phyloP scores from a whole-genome alignment of 2,888 invertebrate species.

The Dermolepida albohirtum region DNA sequence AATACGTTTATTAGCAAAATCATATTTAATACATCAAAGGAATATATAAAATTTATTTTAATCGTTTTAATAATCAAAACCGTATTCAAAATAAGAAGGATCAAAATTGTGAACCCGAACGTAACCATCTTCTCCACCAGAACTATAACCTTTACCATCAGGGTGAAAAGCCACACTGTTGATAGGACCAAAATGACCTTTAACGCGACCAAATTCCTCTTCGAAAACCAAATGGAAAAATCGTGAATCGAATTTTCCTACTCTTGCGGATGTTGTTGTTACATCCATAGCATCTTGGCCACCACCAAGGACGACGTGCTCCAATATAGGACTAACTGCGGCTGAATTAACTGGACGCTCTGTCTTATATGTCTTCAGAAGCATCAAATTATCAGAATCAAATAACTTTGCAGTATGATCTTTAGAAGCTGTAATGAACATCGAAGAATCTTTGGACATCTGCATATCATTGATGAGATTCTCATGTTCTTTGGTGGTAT shows the following conservation, averaged over 20 bases:
- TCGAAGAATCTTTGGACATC: constrained; percentile 89
- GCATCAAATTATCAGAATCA: constrained; percentile 87
- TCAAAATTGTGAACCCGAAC: constrained; percentile 97
- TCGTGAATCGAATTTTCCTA: constrained; percentile 79
- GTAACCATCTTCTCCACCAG: constrained; percentile 99
- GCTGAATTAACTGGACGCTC: constrained; percentile 99
- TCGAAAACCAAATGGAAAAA: constrained; percentile 97
- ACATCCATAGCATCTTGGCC: constrained; percentile 99
- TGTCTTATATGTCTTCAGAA: constrained; percentile 95
- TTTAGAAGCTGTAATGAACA: constrained; percentile 97
- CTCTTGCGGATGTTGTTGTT: constrained; percentile 91
- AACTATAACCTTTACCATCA: constrained; percentile 95
- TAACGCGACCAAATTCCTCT: constrained; percentile 97
- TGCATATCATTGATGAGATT: constrained; percentile 97
- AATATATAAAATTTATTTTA: neutral
- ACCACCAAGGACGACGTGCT: constrained; percentile 98
- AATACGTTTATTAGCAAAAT: constrained; percentile 18
- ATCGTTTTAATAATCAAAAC: constrained; percentile 80
- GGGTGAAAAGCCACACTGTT: constrained; percentile 99
- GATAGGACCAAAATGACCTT: constrained; percentile 99
- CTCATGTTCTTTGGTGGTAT: constrained; percentile 84
- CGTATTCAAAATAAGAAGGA: constrained; percentile 95
- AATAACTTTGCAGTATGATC: constrained; percentile 96
- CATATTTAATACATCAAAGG: constrained; percentile 5
- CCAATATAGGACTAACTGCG: constrained; percentile 92